These are phyloP conservation scores for Sylvicola fuscatus DNA, from an alignment of 2,888 invertebrate genomes.

Conservation along the genomic window DNA sequence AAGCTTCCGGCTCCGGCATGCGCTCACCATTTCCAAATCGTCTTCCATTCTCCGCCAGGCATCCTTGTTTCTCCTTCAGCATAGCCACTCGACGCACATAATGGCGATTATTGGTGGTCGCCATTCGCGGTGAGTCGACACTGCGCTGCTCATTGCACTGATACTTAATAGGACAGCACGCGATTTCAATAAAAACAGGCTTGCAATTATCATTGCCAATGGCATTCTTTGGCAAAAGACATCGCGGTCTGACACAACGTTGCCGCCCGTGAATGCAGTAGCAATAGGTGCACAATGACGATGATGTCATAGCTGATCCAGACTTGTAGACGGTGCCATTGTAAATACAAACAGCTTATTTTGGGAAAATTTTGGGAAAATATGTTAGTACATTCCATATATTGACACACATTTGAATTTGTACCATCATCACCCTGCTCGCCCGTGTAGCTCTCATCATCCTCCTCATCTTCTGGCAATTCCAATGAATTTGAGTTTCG, in stretches of 20 bases:
- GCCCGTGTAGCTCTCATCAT: neutral
- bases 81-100: too few species aligned
- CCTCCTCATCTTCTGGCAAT: constrained; percentile 1
- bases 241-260: constrained; percentile 60
- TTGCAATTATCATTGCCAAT: constrained; percentile 37
- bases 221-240: constrained; percentile 45
- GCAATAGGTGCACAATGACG: constrained; percentile 66
- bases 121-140: too few species aligned
- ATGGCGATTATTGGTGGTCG: too few species aligned
- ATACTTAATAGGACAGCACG: constrained; percentile 65
- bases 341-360: constrained; percentile 19
- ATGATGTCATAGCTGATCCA: constrained; percentile 57
- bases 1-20: constrained; percentile 26
- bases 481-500: constrained; percentile 19
- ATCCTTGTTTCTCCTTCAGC: too few species aligned
- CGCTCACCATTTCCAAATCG: too few species aligned
- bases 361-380: too few species aligned
- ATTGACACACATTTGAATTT: too few species aligned
- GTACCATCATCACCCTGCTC: neutral
- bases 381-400: too few species aligned
- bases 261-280: constrained; percentile 54
- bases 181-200: constrained; percentile 23
- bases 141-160: constrained; percentile 29
- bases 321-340: constrained; percentile 23
- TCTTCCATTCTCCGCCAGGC: too few species aligned